Evolutionary conservation across 2,113 vertebrate species (phyloP).

Genomic region (Gambusia affinis): DNA sequence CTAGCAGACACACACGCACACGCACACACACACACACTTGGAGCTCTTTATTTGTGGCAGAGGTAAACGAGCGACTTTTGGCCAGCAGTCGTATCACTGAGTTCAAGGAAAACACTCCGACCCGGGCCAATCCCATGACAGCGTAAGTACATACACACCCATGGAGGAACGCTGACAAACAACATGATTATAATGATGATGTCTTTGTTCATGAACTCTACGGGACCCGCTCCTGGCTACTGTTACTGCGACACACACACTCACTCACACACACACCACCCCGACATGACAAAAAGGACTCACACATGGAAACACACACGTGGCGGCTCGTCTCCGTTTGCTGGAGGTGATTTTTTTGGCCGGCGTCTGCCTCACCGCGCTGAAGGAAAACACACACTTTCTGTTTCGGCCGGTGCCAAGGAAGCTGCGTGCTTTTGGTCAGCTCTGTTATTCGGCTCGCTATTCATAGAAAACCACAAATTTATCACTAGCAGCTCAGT

Average conservation of each 20-base stretch:
- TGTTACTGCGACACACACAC: conserved; percentile 21
- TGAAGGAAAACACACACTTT: conserved; percentile 47
- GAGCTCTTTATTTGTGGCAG: neutral
- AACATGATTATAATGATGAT: conserved; percentile 62
- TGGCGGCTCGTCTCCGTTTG: conserved; percentile 33
- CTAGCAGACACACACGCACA: neutral
- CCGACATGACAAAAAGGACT: too few species aligned
- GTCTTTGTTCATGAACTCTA: conserved; percentile 60
- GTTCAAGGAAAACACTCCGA: conserved; percentile 36
- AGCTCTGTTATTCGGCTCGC: conserved; percentile 61
- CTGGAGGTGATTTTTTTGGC: conserved; percentile 55
- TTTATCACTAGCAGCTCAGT: conserved; percentile 62
- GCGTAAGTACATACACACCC: conserved; percentile 57
- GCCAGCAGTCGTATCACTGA: conserved; percentile 28
- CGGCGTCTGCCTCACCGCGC: conserved; percentile 43
- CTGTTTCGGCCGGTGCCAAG: conserved; percentile 36
- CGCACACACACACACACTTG: neutral
- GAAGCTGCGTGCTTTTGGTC: conserved; percentile 74
- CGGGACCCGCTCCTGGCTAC: conserved; percentile 57
- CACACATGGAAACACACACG: conserved; percentile 26
- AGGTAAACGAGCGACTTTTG: conserved; percentile 39
- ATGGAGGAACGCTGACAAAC: conserved; percentile 46
- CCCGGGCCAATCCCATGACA: conserved; percentile 33
- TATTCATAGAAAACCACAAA: conserved; percentile 78
- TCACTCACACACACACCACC: neutral